Conservation (phyloP, 2,113 vertebrate species). For the Antennarius striatus region DNA sequence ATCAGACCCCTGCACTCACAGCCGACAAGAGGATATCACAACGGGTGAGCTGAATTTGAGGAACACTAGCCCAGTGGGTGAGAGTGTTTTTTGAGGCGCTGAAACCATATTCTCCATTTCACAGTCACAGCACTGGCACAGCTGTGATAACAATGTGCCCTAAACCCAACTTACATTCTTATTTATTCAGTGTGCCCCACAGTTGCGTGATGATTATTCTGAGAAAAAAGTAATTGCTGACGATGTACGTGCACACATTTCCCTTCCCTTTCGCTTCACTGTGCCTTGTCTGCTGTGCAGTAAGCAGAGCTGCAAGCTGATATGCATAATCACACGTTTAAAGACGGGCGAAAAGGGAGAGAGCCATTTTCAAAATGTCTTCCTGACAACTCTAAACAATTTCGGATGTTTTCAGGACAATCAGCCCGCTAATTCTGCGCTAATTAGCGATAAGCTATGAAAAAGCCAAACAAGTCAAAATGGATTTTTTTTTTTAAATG, state of each 20-base stretch:
- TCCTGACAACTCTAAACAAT: slow-evolving; percentile 15
- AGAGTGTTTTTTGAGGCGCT: slow-evolving; percentile 33
- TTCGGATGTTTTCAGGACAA: slow-evolving; percentile 50
- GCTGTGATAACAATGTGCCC: slow-evolving; percentile 63
- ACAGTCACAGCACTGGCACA: slow-evolving; percentile 48
- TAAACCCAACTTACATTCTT: slow-evolving; percentile 56
- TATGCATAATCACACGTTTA: slow-evolving; percentile 41
- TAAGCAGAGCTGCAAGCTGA: slow-evolving; percentile 40
- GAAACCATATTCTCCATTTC: slow-evolving; percentile 53
- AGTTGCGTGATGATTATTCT: slow-evolving; percentile 47
- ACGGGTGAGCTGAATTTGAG: slow-evolving; percentile 37
- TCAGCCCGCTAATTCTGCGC: slow-evolving; percentile 42
- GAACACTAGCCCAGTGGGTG: slow-evolving; percentile 39
- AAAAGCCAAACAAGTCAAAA: slow-evolving; percentile 45
- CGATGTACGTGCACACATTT: slow-evolving; percentile 11
- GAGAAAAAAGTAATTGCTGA: slow-evolving; percentile 39
- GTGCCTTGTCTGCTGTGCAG: slow-evolving; percentile 8
- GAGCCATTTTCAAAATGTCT: slow-evolving; percentile 41
- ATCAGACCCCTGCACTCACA: slow-evolving; percentile 34
- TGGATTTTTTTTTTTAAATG: slow-evolving; percentile 18
- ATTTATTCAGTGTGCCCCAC: slow-evolving; percentile 48
- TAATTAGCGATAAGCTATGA: slow-evolving; percentile 45
- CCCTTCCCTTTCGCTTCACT: neutral
- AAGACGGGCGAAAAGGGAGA: slow-evolving; percentile 1
- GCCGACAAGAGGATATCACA: slow-evolving; percentile 41